Evolutionary conservation across 1,140 invertebrate species (phyloP), one percentile per base, ranked within the genome.

Genomic region (Brachionus asplanchnoidis): DNA sequence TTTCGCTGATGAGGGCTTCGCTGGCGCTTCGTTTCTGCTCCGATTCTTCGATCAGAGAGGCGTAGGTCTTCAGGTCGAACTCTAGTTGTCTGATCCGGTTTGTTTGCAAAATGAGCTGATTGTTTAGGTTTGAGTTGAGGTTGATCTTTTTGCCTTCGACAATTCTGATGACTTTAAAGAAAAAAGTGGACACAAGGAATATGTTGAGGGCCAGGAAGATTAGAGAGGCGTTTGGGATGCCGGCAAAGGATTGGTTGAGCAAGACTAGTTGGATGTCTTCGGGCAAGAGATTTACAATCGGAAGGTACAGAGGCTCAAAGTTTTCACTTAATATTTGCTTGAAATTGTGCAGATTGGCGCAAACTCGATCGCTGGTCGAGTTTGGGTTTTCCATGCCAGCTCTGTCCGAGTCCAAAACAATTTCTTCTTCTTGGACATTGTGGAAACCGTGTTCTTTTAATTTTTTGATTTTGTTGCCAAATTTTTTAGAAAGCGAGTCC

Each of bases 281-380:
- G 28, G 79, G 79, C 42, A 82, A 68, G 2, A 82, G 7, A 17
- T 32, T 23, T n/a, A 82, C 79, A n/a, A 82, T 20, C 20, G 79
- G 79, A 17, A 82, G 28, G 28, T 82, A 82, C 11, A 42, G 14
- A 20, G 79, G 79, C 26, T 82, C 79, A 23, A 79, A 28, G 9
- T 79, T 53, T 28, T 53, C 77, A 20, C 46, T 60, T 17, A 79
- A 36, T 14, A 79, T 56, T 79, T 79, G 40, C 42, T 79, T 79
- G 36, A 79, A 26, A 9, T 53, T 26, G 46, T 53, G 23, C 17
- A 79, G 40, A 79, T 79, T 60, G 26, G 77, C 77, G 44, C 77
- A 79, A 44, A 79, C 77, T 5, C n/a, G 46, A 23, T 60, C 14
- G 2, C n/a, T 36, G 11, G 14, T 32, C 0, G 53, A 56, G 20